Base-by-base conservation (phyloP, 2,888 invertebrate genomes). In the Carpatolechia fugitivella region DNA sequence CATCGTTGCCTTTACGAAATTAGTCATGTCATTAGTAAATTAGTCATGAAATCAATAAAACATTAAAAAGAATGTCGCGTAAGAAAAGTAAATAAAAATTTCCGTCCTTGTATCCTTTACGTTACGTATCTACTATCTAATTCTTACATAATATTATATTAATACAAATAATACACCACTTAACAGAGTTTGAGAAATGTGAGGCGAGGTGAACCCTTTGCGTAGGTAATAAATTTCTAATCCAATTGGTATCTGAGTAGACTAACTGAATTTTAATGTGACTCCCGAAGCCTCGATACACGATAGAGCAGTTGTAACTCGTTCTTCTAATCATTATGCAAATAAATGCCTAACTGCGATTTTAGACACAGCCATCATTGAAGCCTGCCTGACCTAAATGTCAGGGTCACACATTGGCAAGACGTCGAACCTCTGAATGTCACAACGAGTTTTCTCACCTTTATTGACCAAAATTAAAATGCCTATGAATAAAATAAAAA, bases 351-450 rank as follows among this genome's bases (percentile, higher is more conserved):
- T 55, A 51, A 57, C 38, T 46, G 4, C 46, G 56, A 56, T 59
- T 58, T 60, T 58, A 59, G 58, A 46, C 33, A 33, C 33, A 33
- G 56, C 20, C 57, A 61, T 64, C 58, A 58, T 54, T 58, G 60
- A 59, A 55, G 59, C 40, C 24, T 24, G 24, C 24, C 57, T 50
- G 57, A 57, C 49, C 55, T 53, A 72, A 74, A 74, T 73, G 75
- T 73, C 74, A 74, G 40, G 74, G 72, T 54, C 73, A 61, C 44
- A 46, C 55, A 63, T 69, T 68, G 62, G 65, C 68, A 60, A 65
- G 64, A 60, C 60, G 57, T 14, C 16, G 33, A 31, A 29, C 33
- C 63, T 65, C 61, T 56, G 56, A 61, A 62, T 61, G 56, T 60
- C 59, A 59, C 61, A 56, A 56, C 46, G 16, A 14, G 38, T 14